A percentile compares a stretch with the other conserved stretches of the same genome.
Evolutionary conservation across 2,888 invertebrate genomes (phyloP).

Genomic region (Ctenicera cuprea): DNA sequence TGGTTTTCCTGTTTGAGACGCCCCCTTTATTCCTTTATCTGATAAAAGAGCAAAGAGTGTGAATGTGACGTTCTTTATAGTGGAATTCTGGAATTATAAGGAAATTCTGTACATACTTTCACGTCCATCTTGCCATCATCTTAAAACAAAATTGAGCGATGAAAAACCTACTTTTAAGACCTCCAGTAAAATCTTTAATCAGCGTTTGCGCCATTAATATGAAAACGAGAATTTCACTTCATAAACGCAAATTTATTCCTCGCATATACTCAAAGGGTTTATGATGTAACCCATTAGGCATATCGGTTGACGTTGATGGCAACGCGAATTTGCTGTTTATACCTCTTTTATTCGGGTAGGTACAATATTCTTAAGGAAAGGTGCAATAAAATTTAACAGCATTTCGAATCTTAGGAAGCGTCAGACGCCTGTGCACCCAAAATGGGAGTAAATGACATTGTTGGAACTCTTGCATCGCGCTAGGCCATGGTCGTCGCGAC

Average conservation of each 20-base stretch:
- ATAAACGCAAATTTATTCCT: conserved; percentile 40
- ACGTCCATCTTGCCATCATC: conserved; percentile 42
- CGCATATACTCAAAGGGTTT: background rate
- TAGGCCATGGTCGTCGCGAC: conserved; percentile 57
- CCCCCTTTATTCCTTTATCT: conserved; percentile 33
- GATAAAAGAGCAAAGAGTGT: conserved; percentile 39
- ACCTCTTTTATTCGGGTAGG: conserved; percentile 4
- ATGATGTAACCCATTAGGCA: background rate
- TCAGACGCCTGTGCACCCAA: conserved; percentile 45
- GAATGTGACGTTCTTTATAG: conserved; percentile 36
- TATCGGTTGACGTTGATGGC: background rate
- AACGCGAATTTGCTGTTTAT: conserved; percentile 10
- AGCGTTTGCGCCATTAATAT: conserved; percentile 31
- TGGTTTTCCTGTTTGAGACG: conserved; percentile 38
- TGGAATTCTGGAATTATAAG: conserved; percentile 35
- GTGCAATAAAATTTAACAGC: conserved; percentile 36
- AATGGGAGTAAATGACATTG: conserved; percentile 50
- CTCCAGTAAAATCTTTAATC: conserved; percentile 19
- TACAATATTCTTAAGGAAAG: background rate
- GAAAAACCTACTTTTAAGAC: conserved; percentile 18
- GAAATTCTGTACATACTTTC: conserved; percentile 27
- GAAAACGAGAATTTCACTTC: conserved; percentile 17
- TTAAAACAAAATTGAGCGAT: conserved; percentile 27
- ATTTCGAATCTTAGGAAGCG: conserved; percentile 21
- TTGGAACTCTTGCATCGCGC: conserved; percentile 53